A percentile compares a stretch with the other conserved stretches of the same genome.
phyloP scores from a whole-genome alignment of 2,797 vertebrate species.

The Cryptoprocta ferox region DNA sequence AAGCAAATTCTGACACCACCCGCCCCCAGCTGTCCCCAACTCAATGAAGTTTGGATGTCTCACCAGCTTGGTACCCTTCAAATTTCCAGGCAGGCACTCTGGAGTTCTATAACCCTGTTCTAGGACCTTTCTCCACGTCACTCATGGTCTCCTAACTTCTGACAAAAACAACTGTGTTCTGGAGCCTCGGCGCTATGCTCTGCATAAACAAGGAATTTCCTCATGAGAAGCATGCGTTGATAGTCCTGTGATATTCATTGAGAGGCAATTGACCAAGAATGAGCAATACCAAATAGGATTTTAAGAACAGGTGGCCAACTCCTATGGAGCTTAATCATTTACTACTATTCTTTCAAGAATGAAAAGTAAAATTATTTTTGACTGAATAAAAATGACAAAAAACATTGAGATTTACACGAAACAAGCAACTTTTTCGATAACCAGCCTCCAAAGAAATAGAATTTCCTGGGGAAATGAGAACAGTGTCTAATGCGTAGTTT shows the following conservation, averaged over 20 bases:
- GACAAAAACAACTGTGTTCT: slow-evolving; percentile 6
- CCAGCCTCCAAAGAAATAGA: slow-evolving; percentile 56
- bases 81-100: slow-evolving; percentile 3
- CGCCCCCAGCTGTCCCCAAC: not conserved
- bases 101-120: not conserved
- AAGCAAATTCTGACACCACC: not conserved
- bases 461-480: slow-evolving; percentile 29
- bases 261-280: not conserved
- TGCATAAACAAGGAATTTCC: not conserved
- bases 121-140: slow-evolving; percentile 4
- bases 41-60: not conserved
- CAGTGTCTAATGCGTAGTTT: not conserved
- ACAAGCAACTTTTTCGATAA: slow-evolving; percentile 24
- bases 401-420: slow-evolving; percentile 19
- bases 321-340: slow-evolving; percentile 42
- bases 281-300: slow-evolving; percentile 40
- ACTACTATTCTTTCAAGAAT: slow-evolving; percentile 53
- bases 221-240: not conserved
- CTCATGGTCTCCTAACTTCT: slow-evolving; percentile 27
- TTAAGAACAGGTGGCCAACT: slow-evolving; percentile 46
- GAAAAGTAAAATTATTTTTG: slow-evolving; percentile 58
- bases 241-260: not conserved
- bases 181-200: not conserved
- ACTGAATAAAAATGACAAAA: slow-evolving; percentile 52
- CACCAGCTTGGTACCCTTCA: not conserved